Conservation (phyloP, 2,113 vertebrate genomes). For the Empidonax alnorum region DNA sequence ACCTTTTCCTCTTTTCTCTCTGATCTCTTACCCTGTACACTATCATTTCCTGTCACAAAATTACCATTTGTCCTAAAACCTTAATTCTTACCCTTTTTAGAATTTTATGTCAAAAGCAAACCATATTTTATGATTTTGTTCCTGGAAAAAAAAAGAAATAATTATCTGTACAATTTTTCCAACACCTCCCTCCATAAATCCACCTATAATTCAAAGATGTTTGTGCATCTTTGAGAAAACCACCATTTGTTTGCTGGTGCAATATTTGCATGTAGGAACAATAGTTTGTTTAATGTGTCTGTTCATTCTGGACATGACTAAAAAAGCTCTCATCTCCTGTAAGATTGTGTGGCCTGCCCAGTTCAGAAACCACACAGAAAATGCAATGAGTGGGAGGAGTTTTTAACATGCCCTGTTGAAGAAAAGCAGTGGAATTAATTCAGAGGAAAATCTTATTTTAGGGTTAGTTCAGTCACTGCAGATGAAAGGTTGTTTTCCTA, state of each 20-base stretch:
- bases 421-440: not conserved
- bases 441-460: not conserved
- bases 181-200: not conserved
- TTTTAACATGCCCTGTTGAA: not conserved
- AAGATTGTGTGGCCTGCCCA: rapidly evolving
- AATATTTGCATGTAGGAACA: not conserved
- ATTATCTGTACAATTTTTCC: not conserved
- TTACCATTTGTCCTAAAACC: not conserved
- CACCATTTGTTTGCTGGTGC: not conserved
- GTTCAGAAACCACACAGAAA: not conserved
- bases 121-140: not conserved
- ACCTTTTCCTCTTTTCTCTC: not conserved
- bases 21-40: not conserved
- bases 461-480: not conserved
- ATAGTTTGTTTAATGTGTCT: not conserved
- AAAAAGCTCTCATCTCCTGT: not conserved
- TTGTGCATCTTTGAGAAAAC: not conserved
- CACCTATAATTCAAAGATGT: not conserved
- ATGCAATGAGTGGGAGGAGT: not conserved
- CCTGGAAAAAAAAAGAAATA: not conserved
- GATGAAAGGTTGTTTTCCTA: not conserved
- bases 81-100: not conserved
- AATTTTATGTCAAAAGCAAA: not conserved
- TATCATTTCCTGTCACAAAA: not conserved
- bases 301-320: not conserved